Evolutionary conservation across 2,113 vertebrate genomes (phyloP).

Genomic region (Oreochromis niloticus): DNA sequence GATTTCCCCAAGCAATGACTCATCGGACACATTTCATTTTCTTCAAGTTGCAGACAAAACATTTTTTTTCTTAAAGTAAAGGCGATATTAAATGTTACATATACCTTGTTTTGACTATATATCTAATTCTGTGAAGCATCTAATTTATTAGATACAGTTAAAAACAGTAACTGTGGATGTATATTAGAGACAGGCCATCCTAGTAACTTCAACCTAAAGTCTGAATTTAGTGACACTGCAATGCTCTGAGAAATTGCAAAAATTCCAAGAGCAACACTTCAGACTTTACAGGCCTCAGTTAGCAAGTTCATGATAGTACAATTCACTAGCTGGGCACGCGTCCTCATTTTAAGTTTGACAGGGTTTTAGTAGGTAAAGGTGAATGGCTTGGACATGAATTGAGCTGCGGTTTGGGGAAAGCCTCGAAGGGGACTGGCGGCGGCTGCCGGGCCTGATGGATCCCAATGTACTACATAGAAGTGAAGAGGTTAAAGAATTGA

Average conservation of each 20-base stretch:
- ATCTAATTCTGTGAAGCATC: not conserved
- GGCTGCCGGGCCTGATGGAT: not conserved
- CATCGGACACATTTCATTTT: conserved; percentile 79
- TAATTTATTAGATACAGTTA: not conserved
- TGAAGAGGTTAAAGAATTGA: not conserved
- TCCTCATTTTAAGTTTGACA: no score
- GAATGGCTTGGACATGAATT: no score
- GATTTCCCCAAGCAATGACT: conserved; percentile 81
- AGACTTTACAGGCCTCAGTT: no score
- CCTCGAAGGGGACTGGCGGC: not conserved
- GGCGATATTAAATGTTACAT: conserved; percentile 58
- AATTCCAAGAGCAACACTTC: no score
- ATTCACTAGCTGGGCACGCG: no score
- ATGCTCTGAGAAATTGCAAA: not conserved
- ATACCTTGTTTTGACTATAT: conserved; percentile 25
- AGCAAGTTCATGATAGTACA: no score
- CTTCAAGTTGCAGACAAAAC: conserved; percentile 68
- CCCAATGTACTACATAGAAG: not conserved
- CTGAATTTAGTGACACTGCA: not conserved
- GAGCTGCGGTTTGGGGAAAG: no score
- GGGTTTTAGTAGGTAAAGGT: no score
- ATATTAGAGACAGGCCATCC: not conserved
- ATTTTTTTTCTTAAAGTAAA: conserved; percentile 60
- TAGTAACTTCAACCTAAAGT: not conserved
- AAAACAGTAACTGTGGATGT: not conserved